Percentiles rank a stretch among this genome's conserved stretches.
Evolutionary conservation across 2,888 invertebrate genomes (phyloP).

Genomic region (Pollenia griseotomentosa): DNA sequence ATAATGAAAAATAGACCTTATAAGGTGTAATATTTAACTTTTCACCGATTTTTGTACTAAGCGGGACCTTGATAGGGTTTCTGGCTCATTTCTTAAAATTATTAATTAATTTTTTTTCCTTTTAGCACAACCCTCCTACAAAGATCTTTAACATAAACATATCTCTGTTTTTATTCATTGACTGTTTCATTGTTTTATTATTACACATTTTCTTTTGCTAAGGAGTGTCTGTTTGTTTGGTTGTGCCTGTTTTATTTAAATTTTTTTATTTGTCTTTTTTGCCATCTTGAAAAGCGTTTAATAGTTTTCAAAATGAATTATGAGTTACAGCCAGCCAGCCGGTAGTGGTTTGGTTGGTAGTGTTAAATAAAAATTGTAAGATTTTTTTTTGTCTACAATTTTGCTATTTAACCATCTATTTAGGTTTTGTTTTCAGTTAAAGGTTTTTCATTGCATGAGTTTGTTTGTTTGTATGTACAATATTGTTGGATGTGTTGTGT

Average conservation of each 20-base stretch:
- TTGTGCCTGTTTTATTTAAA: conserved; percentile 37
- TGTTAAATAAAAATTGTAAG: conserved; percentile 64
- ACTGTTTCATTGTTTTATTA: conserved; percentile 52
- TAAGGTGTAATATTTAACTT: too few relatives aligned
- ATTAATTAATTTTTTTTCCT: background rate
- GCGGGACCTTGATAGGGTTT: too few relatives aligned
- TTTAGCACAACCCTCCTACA: conserved; percentile 14
- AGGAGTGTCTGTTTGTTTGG: conserved; percentile 75
- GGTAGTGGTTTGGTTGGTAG: conserved; percentile 32
- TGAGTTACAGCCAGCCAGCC: conserved; percentile 68
- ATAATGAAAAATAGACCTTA: too few relatives aligned
- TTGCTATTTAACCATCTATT: conserved; percentile 32
- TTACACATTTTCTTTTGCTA: conserved; percentile 41
- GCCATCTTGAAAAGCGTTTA: conserved; percentile 63
- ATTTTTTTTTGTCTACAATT: conserved; percentile 31
- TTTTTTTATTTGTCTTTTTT: conserved; percentile 7
- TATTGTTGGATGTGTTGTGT: background rate
- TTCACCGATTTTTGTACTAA: too few relatives aligned
- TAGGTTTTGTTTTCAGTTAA: conserved; percentile 63
- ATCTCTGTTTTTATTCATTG: conserved; percentile 43
- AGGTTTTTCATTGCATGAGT: conserved; percentile 44
- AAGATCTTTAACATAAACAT: conserved; percentile 54
- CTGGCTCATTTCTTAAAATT: too few relatives aligned
- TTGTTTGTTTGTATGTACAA: background rate
- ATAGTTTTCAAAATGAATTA: conserved; percentile 74